Base-by-base conservation (phyloP, 2,113 vertebrate species). In the Osmerus eperlanus region DNA sequence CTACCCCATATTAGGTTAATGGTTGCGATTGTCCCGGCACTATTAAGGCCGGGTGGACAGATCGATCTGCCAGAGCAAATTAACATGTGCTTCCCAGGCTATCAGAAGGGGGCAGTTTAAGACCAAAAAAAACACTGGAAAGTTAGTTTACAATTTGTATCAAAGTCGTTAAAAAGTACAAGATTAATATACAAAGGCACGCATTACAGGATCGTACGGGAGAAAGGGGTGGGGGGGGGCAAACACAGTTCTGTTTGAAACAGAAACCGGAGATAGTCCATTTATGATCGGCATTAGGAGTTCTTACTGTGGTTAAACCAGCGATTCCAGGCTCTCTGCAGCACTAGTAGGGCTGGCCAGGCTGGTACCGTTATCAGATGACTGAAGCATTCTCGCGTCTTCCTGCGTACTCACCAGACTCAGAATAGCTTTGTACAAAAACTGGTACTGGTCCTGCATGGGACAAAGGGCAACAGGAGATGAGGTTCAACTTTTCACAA, bases 341-440 rank as follows among this genome's bases (percentile, higher is more conserved):
- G 86, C 85, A 16, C 85, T 84, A 74, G 91, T 92, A 23, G 91
- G 89, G 3, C 93, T 94, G 1, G 89, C 89, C 86, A 94, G 82
- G 65, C 93, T 91, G 60, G 91, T 90, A 1, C 94, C 93, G 1
- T 96, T 96, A 80, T 97, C 94, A 56, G 94, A 86, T 14, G 92
- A 94, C 72, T 91, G 91, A 8, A 93, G 90, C 3, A 91, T 91
- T 69, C 92, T 92, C 87, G 95, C 88, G 55, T 97, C 95, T 86
- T 98, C 95, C 73, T 94, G 93, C 11, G 91, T 94, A 80, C 93
- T 92, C 52, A 99, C 92, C 21, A 98, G 93, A 88, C 96, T 98
- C 85, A 99, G 94, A 79, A 99, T 91, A 69, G 95, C 95, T 92
- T 93, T 95, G 91, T 98, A 99, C 65, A 99, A 92, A 88, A 99